These are phyloP conservation scores for Syngnathoides biaculeatus DNA, from an alignment of 2,113 vertebrate species.

Conservation along the genomic window DNA sequence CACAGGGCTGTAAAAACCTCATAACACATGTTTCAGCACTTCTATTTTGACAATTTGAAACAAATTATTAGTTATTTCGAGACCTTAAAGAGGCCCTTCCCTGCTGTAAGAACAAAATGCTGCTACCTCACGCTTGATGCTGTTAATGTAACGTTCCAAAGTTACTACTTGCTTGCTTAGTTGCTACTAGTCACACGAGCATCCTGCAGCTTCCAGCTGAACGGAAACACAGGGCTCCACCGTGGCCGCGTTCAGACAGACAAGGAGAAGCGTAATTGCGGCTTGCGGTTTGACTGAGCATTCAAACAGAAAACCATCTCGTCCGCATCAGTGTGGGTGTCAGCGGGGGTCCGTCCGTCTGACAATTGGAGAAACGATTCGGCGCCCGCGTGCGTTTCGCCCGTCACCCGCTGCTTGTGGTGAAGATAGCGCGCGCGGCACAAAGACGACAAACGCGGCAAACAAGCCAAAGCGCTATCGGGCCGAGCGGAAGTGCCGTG, in stretches of 20 bases:
- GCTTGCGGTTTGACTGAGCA: constrained; percentile 64
- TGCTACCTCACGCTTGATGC: not conserved
- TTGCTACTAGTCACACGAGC: constrained; percentile 26
- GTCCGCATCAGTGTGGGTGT: constrained; percentile 62
- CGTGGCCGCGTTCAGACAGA: constrained; percentile 53
- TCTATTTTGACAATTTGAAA: not conserved
- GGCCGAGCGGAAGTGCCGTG: constrained; percentile 42
- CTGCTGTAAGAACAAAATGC: not conserved
- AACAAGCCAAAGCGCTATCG: constrained; percentile 31
- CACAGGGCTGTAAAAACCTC: not conserved
- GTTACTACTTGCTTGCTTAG: no score
- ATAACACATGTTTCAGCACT: not conserved
- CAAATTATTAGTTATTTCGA: not conserved
- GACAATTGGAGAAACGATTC: constrained; percentile 24
- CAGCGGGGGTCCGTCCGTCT: constrained; percentile 60
- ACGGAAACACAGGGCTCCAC: constrained; percentile 22
- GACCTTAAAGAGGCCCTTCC: not conserved
- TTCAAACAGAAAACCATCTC: constrained; percentile 66
- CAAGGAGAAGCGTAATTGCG: constrained; percentile 70
- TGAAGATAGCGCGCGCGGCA: constrained; percentile 34
- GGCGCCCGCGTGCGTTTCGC: constrained; percentile 22
- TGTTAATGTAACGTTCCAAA: not conserved
- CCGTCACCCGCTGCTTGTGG: constrained; percentile 46
- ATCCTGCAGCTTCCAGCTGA: constrained; percentile 11
- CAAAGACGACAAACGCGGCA: constrained; percentile 40